Evolutionary conservation across 2,113 vertebrate species (phyloP), one percentile per base, ranked within the genome.

Genomic region (Polyodon spathula): DNA sequence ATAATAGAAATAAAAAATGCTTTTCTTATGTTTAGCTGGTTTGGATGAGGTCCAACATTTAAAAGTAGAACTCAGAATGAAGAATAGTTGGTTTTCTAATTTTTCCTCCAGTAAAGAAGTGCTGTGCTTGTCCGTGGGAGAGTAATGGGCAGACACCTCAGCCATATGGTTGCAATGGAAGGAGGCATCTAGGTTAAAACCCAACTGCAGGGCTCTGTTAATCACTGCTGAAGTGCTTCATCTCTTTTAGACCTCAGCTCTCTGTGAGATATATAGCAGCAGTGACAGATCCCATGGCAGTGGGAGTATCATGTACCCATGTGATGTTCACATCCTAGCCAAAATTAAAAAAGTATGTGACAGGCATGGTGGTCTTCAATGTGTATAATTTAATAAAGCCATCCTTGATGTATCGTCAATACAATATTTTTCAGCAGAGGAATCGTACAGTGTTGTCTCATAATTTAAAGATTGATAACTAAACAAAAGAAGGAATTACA

Each of bases 231-330:
- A 54, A 63, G 62, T 73, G 70, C 70, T 63, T 77, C 62, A 70
- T 68, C 73, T 70, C 74, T 65, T 39, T 66, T 62, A 63, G 63
- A 70, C 70, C 66, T 55, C 68, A 73, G 70, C 12, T 58, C 73
- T 65, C 64, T 65, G 56, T 59, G 68, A 68, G 77, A 86, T 83
- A 80, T 84, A 82, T 77, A 81, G 68, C 50, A 63, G 43, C 68
- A 17, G 61, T 82, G 75, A 83, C 71, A 72, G 74, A 63, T 79
- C 76, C 74, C 81, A 63, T 69, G 77, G 80, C 62, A 59, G 84
- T 84, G 69, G 89, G 88, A 92, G 89, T 85, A 85, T 75, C 86
- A 68, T 84, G 83, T 88, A 89, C 76, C 84, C 83, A 83, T 86
- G 72, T 75, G 81, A 88, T 86, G 84, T 84, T 75, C 74, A 74